Conservation (phyloP, 1,140 invertebrate species). For the Eufriesea mexicana region DNA sequence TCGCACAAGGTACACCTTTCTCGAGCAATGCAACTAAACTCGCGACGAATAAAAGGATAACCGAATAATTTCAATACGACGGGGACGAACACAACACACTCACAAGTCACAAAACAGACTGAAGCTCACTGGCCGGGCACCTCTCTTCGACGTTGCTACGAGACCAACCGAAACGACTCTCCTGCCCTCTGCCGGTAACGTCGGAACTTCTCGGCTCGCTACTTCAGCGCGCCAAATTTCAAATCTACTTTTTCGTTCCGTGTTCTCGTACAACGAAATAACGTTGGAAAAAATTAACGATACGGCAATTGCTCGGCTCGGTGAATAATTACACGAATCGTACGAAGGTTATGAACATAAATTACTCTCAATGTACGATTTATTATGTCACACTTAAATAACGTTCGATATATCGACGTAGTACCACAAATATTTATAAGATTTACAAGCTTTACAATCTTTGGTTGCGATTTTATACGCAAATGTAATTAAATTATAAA, state of each 20-base stretch:
- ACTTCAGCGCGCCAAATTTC: background rate
- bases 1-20: background rate
- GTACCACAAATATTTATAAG: conserved; percentile 20
- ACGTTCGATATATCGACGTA: background rate
- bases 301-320: too few relatives aligned
- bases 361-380: background rate
- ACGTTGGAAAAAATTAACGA: background rate
- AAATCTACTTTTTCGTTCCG: background rate
- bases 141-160: conserved; percentile 36
- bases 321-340: background rate
- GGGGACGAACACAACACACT: conserved; percentile 57
- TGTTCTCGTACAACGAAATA: too few relatives aligned
- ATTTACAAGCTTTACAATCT: conserved; percentile 37
- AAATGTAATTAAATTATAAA: background rate
- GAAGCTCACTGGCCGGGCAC: conserved; percentile 37
- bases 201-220: background rate
- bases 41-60: conserved; percentile 25
- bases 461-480: conserved; percentile 28
- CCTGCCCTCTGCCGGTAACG: conserved; percentile 18
- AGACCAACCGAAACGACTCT: conserved; percentile 3
- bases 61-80: conserved; percentile 37
- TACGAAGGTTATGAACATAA: background rate
- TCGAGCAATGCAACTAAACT: background rate
- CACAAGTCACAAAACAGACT: conserved; percentile 64
- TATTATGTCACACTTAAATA: conserved; percentile 17